Conservation (phyloP, 37 sponge, comb jelly and placozoan species). For the Petrosia ficiformis region DNA sequence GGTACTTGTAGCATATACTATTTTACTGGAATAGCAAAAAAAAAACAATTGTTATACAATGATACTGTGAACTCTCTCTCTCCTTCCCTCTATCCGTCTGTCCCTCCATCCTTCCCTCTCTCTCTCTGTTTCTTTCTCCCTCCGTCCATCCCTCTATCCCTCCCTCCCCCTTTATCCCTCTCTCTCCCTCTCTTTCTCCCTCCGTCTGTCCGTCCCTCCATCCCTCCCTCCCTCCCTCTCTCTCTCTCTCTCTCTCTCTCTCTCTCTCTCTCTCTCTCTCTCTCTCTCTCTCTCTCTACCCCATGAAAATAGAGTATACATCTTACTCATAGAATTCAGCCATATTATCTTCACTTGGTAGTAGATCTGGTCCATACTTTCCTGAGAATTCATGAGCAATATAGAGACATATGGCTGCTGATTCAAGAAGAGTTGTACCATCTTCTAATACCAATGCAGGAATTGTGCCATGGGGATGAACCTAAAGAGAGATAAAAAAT, state of each 20-base stretch:
- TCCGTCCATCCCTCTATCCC: conserved; percentile 8
- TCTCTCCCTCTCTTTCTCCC: conserved; percentile 8
- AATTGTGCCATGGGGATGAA: conserved; percentile 70
- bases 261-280: conserved; percentile 12
- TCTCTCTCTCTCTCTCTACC: not conserved
- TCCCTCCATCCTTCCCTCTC: conserved; percentile 10
- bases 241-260: conserved; percentile 4
- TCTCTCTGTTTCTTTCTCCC: conserved; percentile 23
- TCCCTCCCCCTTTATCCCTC: conserved; percentile 12
- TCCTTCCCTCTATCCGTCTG: not conserved
- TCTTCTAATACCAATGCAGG: conserved; percentile 58
- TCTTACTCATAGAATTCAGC: conserved; percentile 63
- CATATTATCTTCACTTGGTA: conserved; percentile 31
- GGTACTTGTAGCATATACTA: conserved; percentile 52
- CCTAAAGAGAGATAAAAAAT: too few species aligned
- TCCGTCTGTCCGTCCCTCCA: not conserved
- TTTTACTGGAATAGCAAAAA: conserved; percentile 52
- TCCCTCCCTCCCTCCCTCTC: conserved; percentile 11
- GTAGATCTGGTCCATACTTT: conserved; percentile 14
- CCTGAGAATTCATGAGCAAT: conserved; percentile 41
- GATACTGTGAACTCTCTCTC: too few species aligned
- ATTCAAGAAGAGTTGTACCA: conserved; percentile 49
- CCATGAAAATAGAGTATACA: too few species aligned
- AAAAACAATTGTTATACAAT: not conserved
- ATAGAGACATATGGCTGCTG: conserved; percentile 62